Percentiles rank a stretch among this genome's conserved stretches.
Evolutionary conservation across 2,113 vertebrate genomes (phyloP).

Genomic region (Xyrauchen texanus): DNA sequence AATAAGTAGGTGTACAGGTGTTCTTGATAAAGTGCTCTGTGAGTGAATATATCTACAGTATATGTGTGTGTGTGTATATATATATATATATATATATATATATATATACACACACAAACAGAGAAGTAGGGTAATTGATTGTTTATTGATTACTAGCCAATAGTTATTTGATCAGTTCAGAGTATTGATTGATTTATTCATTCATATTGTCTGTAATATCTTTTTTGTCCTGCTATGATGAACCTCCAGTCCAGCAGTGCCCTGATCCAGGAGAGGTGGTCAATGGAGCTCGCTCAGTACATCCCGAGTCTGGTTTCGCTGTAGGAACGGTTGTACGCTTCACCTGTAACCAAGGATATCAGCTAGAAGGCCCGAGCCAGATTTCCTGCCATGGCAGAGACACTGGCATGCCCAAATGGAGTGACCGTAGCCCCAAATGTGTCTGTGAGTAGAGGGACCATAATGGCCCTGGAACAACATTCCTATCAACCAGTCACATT

Average conservation of each 20-base stretch:
- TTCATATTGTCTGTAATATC: not conserved
- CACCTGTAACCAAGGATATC: conserved; percentile 87
- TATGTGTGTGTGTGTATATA: too few relatives aligned
- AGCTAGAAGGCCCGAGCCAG: conserved; percentile 83
- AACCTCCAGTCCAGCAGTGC: conserved; percentile 81
- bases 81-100: not conserved
- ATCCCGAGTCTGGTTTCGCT: conserved; percentile 82
- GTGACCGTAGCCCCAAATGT: conserved; percentile 88
- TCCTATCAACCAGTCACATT: too few relatives aligned
- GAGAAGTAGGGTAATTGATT: too few relatives aligned
- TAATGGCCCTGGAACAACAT: too few relatives aligned
- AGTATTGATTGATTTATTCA: not conserved
- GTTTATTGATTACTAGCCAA: too few relatives aligned
- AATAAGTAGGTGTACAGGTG: too few relatives aligned
- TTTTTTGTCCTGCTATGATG: conserved; percentile 20
- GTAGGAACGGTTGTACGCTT: conserved; percentile 87
- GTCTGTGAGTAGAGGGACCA: conserved; percentile 79
- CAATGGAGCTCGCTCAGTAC: conserved; percentile 83
- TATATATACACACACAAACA: too few relatives aligned
- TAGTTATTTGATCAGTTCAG: not conserved
- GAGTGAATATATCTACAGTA: too few relatives aligned
- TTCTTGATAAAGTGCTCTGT: too few relatives aligned
- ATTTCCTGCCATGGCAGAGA: conserved; percentile 89
- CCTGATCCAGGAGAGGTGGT: conserved; percentile 87
- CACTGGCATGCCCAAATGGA: conserved; percentile 89